Evolutionary conservation across 2,797 vertebrate genomes (phyloP).

Genomic region (Acanthornis magna): DNA sequence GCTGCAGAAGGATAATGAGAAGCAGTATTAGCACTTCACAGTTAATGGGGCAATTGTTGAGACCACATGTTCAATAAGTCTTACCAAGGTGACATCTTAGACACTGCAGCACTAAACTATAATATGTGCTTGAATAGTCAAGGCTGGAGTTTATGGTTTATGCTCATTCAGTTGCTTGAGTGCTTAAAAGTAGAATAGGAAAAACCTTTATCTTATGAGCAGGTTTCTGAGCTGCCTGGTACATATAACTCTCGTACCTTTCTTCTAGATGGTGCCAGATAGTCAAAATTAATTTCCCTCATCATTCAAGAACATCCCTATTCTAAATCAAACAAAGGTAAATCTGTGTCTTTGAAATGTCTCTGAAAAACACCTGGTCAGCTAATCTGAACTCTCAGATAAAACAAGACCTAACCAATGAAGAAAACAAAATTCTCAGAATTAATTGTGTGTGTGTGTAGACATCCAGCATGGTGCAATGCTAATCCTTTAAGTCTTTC

Average conservation of each 20-base stretch:
- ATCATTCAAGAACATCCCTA: not conserved
- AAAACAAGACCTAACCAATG: not conserved
- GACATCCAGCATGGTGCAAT: not conserved
- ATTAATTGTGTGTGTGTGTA: not conserved
- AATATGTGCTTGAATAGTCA: not conserved
- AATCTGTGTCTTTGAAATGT: not conserved
- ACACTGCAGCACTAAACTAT: not conserved
- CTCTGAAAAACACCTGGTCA: not conserved
- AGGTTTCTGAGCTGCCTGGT: not conserved
- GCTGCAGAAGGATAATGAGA: not conserved
- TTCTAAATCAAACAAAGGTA: not conserved
- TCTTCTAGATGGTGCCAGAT: not conserved
- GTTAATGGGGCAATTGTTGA: not conserved
- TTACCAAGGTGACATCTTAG: slow-evolving; percentile 6
- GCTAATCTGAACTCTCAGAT: not conserved
- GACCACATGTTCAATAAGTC: not conserved
- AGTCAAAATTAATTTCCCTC: slow-evolving; percentile 3
- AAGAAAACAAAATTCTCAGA: not conserved
- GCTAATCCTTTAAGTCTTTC: not conserved
- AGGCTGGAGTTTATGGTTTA: not conserved
- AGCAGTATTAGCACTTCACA: not conserved
- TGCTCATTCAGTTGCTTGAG: not conserved
- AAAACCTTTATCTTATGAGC: not conserved
- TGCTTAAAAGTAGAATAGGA: not conserved
- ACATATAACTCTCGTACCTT: not conserved